Conservation (phyloP, 1,140 invertebrate species). For the Drosophila orosa region DNA sequence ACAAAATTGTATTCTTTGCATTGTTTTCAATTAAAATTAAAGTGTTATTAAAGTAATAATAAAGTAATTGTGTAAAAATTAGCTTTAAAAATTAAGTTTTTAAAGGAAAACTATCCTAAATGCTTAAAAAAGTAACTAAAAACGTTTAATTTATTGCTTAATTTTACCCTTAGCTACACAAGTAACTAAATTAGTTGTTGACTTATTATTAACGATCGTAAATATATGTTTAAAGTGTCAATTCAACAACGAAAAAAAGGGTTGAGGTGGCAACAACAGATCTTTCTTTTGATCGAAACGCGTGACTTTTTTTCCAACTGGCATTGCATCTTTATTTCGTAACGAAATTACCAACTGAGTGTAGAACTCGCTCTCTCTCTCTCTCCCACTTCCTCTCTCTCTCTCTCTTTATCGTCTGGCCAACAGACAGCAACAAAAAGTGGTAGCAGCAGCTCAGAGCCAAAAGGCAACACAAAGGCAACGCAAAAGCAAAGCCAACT, state of each 20-base stretch:
- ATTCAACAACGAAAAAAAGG: background rate
- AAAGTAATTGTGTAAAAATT: background rate
- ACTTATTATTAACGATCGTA: background rate
- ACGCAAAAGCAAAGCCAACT: constrained; percentile 28
- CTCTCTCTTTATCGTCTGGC: background rate
- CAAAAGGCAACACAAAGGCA: constrained; percentile 34
- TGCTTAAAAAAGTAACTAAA: too few species aligned
- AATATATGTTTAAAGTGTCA: background rate
- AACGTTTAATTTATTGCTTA: too few species aligned
- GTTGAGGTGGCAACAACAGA: background rate
- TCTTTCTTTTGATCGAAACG: constrained; percentile 32
- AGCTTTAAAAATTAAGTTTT: background rate
- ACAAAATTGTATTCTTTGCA: too few species aligned
- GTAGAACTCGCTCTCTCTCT: constrained; percentile 8
- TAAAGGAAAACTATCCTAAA: too few species aligned
- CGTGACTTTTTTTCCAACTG: constrained; percentile 37
- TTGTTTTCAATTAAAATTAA: too few species aligned
- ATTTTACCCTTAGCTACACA: background rate
- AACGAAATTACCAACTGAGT: constrained; percentile 37
- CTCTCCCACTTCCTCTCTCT: background rate
- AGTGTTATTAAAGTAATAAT: too few species aligned
- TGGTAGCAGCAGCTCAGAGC: constrained; percentile 26
- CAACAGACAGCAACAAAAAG: constrained; percentile 34
- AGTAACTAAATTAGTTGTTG: background rate
- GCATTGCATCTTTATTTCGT: constrained; percentile 46